A percentile compares a stretch with the other conserved stretches of the same genome.
Conservation (phyloP, 2,797 vertebrate species). For the Varecia variegata region DNA sequence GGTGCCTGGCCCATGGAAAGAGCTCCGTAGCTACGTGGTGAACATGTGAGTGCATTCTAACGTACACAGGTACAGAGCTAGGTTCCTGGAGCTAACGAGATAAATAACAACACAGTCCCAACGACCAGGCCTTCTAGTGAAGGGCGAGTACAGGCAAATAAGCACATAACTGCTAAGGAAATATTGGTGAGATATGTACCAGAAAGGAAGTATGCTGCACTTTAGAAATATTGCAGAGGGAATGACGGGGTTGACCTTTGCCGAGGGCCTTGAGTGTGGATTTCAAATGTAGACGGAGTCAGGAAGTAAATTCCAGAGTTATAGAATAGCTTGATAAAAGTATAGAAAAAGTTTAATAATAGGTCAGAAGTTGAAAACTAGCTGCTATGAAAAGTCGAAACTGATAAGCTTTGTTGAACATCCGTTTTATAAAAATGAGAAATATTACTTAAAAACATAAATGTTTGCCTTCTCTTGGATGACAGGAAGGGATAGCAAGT, state of each 20-base stretch:
- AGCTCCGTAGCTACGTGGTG: rapidly evolving
- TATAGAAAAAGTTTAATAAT: neutral
- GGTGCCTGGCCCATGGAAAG: no score
- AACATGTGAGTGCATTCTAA: neutral
- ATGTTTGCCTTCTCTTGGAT: neutral
- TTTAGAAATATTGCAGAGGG: neutral
- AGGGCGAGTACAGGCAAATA: neutral
- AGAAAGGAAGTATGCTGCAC: neutral
- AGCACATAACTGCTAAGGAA: neutral
- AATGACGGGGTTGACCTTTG: neutral
- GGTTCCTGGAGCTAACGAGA: neutral
- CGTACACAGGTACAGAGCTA: rapidly evolving
- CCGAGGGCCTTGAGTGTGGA: neutral
- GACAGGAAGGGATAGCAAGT: neutral
- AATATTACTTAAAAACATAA: neutral
- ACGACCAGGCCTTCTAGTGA: rapidly evolving
- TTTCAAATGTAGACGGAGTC: neutral
- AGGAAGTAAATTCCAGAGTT: neutral
- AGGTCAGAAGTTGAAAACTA: neutral
- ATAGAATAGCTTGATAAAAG: neutral
- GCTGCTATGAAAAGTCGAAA: neutral
- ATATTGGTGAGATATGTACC: rapidly evolving
- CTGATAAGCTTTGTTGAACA: neutral
- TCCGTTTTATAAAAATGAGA: neutral
- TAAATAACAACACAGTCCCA: rapidly evolving